phyloP scores from a whole-genome alignment of 2,113 vertebrate genomes.

The Epinephelus lanceolatus region DNA sequence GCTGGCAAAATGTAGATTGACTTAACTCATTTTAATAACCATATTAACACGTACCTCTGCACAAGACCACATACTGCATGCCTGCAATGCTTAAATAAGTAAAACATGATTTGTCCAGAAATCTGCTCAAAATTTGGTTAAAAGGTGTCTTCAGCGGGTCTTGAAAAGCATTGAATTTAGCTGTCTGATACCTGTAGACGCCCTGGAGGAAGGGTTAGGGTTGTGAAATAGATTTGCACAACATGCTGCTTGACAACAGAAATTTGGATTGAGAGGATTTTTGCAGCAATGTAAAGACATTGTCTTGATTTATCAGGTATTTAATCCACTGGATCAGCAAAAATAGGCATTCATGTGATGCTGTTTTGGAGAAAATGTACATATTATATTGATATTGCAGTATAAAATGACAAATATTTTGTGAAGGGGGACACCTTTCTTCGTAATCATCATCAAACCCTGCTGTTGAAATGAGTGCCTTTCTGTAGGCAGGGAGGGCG shows the following conservation, averaged over 20 bases:
- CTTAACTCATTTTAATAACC: no score
- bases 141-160: no score
- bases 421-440: neutral
- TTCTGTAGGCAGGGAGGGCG: neutral
- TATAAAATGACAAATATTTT: neutral
- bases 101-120: no score
- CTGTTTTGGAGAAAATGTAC: neutral
- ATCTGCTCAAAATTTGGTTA: no score
- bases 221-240: neutral
- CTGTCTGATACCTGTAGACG: no score
- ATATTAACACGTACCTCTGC: no score
- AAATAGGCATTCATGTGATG: neutral
- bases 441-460: neutral
- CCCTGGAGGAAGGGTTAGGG: no score
- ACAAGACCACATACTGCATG: no score
- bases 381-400: neutral
- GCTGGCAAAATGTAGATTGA: no score
- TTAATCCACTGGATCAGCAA: neutral
- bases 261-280: neutral
- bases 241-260: neutral
- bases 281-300: neutral
- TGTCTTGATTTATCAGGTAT: neutral
- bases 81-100: no score
- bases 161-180: no score
- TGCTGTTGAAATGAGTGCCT: neutral